These are phyloP conservation scores for Drosophila koepferae DNA, from an alignment of 2,888 invertebrate species.

Conservation along the genomic window DNA sequence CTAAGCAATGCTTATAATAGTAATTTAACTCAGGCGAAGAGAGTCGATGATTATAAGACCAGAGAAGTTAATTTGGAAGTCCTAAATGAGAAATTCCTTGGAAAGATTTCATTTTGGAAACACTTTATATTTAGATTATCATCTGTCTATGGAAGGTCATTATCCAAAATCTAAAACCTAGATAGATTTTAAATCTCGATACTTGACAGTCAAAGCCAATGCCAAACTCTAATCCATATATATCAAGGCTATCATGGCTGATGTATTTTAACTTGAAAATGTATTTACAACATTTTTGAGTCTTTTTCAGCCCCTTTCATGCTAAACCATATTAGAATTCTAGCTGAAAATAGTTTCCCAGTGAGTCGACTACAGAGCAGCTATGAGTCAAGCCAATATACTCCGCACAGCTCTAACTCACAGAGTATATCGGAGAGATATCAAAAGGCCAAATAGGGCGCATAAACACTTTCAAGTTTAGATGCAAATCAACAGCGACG, in stretches of 20 bases:
- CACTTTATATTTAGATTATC: not conserved
- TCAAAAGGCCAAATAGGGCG: conserved; percentile 62
- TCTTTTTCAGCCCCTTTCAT: no score
- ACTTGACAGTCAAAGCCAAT: no score
- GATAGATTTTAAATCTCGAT: no score
- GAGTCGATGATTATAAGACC: no score
- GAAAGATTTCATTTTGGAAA: not conserved
- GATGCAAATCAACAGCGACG: conserved; percentile 56
- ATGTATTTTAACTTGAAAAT: no score
- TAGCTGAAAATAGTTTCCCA: no score
- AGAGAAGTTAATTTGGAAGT: not conserved
- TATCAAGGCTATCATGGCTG: no score
- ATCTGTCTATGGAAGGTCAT: not conserved
- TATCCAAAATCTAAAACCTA: no score
- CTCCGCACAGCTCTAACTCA: not conserved
- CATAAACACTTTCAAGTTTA: conserved; percentile 64
- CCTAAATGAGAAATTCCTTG: no score
- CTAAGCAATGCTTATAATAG: not conserved
- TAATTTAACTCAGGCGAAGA: not conserved
- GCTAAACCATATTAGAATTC: no score
- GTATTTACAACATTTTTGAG: no score
- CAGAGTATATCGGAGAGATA: conserved; percentile 31
- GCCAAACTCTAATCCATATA: not conserved
- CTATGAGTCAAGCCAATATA: not conserved
- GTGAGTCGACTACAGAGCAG: not conserved